phyloP scores from a whole-genome alignment of 1,140 invertebrate species.

The Paramacrobiotus metropolitanus region DNA sequence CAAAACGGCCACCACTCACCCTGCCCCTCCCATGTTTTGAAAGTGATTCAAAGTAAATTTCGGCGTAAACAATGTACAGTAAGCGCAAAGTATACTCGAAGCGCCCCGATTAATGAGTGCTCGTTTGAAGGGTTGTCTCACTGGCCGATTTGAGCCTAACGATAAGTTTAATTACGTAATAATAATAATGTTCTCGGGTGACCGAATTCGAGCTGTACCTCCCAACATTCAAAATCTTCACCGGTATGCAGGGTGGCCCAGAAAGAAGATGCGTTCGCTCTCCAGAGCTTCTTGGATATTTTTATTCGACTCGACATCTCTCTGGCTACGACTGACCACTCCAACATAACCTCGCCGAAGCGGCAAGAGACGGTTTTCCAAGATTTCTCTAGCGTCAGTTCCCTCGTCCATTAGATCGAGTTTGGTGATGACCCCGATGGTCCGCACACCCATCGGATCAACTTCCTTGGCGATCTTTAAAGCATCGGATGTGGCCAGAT shows the following conservation, averaged over 20 bases:
- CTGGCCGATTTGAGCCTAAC: too few relatives aligned
- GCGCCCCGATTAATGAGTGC: too few relatives aligned
- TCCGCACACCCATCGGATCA: constrained; percentile 10
- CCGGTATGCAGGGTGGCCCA: constrained; percentile 68
- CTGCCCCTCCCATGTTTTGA: too few relatives aligned
- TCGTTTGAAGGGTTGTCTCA: too few relatives aligned
- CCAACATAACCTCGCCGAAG: constrained; percentile 12
- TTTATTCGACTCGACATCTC: constrained; percentile 67
- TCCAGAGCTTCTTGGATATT: constrained; percentile 82
- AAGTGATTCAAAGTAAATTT: too few relatives aligned
- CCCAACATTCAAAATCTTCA: too few relatives aligned
- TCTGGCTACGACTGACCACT: constrained; percentile 96
- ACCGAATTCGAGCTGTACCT: too few relatives aligned
- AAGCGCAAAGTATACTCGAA: too few relatives aligned
- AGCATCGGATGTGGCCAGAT: constrained; percentile 7
- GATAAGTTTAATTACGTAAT: too few relatives aligned
- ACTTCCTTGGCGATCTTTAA: constrained; percentile 5
- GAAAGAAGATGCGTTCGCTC: constrained; percentile 92
- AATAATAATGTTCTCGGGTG: too few relatives aligned
- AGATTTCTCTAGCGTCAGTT: constrained; percentile 15
- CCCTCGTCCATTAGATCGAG: constrained; percentile 17
- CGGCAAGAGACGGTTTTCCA: constrained; percentile 14
- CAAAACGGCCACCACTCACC: too few relatives aligned
- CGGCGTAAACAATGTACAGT: too few relatives aligned
- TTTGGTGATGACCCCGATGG: constrained; percentile 17